Evolutionary conservation across 1,140 invertebrate genomes (phyloP), one percentile per base, ranked within the genome.

Genomic region (Protaetia brevitarsis): DNA sequence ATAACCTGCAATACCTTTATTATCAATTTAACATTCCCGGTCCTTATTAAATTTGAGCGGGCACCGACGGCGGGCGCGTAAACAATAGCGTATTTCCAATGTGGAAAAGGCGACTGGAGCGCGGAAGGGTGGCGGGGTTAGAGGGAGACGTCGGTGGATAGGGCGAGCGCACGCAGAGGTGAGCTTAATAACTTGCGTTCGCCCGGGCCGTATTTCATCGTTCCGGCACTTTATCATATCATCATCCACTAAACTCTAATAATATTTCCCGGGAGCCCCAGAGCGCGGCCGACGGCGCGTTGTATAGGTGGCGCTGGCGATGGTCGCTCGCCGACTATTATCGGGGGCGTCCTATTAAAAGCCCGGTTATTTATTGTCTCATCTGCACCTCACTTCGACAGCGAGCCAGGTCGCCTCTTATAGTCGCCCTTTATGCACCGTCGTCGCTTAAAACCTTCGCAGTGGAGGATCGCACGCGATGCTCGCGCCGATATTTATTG

Each of bases 201-300:
- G 19, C 19, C 21, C 8, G 41, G 41, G 41, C 41, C 41, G 41
- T 51, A 51, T 51, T 51, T 51, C 41, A 51, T 51, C 26, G 41
- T 23, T 51, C 41, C 41, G 41, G 41, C 41, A 51, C 41, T 51
- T 51, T 51, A 51, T 51, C 41, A 51, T 51, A 51, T 51, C 41
- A 51, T 51, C 41, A 51, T 51, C 41, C 41, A 51, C 41, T 51
- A 51, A 51, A 51, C 41, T 51, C 41, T 51, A 51, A 51, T 51
- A 51, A 19, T 51, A 19, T 8, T 19, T 51, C 41, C 19, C 19
- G 8, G 19, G 13, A 13, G 7, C 13, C 37, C 8, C 26, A 51
- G 10, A 51, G 19, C 41, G 11, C 16, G 19, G 41, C 19, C n/a
- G n/a, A 51, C 41, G 5, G 41, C 26, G 11, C 3, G 8, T 6